Evolutionary conservation across 2,888 invertebrate genomes (phyloP), one percentile per base, ranked within the genome.

Genomic region (Brenthis daphne): DNA sequence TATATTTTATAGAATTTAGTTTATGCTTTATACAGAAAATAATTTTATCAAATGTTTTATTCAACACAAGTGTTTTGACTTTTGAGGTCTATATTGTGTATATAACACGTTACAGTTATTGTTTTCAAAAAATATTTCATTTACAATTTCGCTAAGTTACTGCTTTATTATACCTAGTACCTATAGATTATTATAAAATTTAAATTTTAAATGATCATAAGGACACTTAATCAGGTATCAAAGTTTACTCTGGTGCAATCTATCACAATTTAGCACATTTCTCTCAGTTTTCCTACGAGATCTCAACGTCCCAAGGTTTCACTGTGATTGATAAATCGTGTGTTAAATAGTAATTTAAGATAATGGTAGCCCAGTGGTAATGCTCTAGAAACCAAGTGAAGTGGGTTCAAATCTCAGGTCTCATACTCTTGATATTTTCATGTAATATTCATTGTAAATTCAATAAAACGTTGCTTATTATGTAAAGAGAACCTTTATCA

Each of bases 321-420:
- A 73, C 72, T 83, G 84, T 84, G 84, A 82, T 82, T 86, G 85
- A 86, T 85, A 81, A 83, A 85, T 86, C 82, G 75, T 77, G 77
- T 77, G 61, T 56, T 43, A 43, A 43, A 43, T 2, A 70, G 68
- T 60, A 57, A 60, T 58, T 55, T 66, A 53, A 68, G 57, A 64
- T 56, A 57, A 51, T 50, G 24, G 16, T 29, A 48, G 56, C 58
- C n/a, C 13, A 61, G 53, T 65, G 65, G 54, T 57, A 71, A 43
- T 43, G 37, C 11, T 43, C 8, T 2, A 43, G 37, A 11, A 43
- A 43, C 37, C 1, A 43, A 43, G 37, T 43, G 11, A 37, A 37
- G 37, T 43, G 8, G 1, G 37, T 43, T 43, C 8, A 43, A 8
- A 8, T 43, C 37, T 8, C 37, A 11, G 37, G 37, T 8, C 37